Evolutionary conservation across 1,140 invertebrate genomes (phyloP).

Genomic region (Ceratina japonica): DNA sequence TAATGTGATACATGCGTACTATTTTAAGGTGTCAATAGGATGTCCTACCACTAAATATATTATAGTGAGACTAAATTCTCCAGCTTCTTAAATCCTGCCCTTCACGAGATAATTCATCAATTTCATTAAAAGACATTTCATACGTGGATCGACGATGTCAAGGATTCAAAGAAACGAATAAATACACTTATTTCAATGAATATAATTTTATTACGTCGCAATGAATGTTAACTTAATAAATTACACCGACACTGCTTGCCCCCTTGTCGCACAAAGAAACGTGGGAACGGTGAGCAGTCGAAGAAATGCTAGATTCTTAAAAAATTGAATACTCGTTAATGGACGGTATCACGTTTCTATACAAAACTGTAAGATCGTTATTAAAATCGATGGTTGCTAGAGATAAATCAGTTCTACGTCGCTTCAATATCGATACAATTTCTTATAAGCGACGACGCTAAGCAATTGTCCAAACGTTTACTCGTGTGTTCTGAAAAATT

Average conservation of each 20-base stretch:
- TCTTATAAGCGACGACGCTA: neutral
- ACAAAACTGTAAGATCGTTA: neutral
- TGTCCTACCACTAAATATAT: conserved; percentile 76
- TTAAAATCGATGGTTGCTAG: neutral
- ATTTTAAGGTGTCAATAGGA: conserved; percentile 77
- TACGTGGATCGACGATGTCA: too few species aligned
- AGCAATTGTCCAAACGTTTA: neutral
- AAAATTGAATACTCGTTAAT: neutral
- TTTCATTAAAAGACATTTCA: too few species aligned
- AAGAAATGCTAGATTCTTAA: neutral
- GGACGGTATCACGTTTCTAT: neutral
- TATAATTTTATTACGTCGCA: neutral
- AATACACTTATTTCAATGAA: neutral
- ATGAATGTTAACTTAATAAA: neutral
- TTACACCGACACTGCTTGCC: too few species aligned
- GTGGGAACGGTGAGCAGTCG: neutral
- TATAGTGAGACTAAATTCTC: conserved; percentile 75
- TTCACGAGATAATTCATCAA: too few species aligned
- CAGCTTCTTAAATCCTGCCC: neutral
- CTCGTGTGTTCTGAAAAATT: neutral
- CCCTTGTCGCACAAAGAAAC: neutral
- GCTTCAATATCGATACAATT: neutral
- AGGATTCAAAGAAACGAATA: too few species aligned
- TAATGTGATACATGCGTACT: conserved; percentile 69
- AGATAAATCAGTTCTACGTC: neutral